Percentiles rank a stretch among this genome's conserved stretches.
phyloP scores from a whole-genome alignment of 2,888 invertebrate genomes.

The Muscina levida region DNA sequence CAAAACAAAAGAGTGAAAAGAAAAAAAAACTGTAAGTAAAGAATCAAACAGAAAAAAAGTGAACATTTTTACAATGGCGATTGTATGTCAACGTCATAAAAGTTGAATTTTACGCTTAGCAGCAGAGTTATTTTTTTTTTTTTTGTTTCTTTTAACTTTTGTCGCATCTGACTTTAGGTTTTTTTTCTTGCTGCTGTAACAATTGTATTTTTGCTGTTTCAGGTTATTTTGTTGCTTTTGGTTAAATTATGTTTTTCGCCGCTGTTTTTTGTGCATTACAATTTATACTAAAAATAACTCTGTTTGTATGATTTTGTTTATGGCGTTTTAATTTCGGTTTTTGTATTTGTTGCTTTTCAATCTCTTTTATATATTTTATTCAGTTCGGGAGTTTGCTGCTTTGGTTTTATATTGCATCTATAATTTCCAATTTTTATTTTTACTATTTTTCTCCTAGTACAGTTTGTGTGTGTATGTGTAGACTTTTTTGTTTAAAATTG shows the following conservation, averaged over 20 bases:
- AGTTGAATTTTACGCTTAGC: slow-evolving; percentile 63
- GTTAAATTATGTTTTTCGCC: slow-evolving; percentile 31
- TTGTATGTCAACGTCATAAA: slow-evolving; percentile 66
- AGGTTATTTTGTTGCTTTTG: slow-evolving; percentile 6
- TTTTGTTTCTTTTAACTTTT: slow-evolving; percentile 1
- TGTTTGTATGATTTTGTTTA: background rate
- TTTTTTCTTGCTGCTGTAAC: slow-evolving; percentile 14
- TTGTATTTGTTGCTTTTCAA: background rate
- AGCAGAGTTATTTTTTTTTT: too few species aligned
- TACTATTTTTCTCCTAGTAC: too few species aligned
- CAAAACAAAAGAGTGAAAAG: slow-evolving; percentile 16
- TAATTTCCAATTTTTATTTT: background rate
- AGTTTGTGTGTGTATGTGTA: slow-evolving; percentile 10
- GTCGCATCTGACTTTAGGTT: slow-evolving; percentile 19
- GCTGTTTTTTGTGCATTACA: background rate
- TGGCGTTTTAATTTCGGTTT: background rate
- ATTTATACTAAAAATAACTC: slow-evolving; percentile 9
- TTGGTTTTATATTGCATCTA: slow-evolving; percentile 43
- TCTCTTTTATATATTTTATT: background rate
- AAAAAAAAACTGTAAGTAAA: slow-evolving; percentile 36
- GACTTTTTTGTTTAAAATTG: slow-evolving; percentile 3
- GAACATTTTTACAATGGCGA: slow-evolving; percentile 52
- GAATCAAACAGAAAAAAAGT: slow-evolving; percentile 30
- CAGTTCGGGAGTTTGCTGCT: slow-evolving; percentile 27
- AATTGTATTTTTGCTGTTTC: slow-evolving; percentile 55